These are phyloP conservation scores for Carettochelys insculpta DNA, from an alignment of 2,113 vertebrate species.

Conservation along the genomic window DNA sequence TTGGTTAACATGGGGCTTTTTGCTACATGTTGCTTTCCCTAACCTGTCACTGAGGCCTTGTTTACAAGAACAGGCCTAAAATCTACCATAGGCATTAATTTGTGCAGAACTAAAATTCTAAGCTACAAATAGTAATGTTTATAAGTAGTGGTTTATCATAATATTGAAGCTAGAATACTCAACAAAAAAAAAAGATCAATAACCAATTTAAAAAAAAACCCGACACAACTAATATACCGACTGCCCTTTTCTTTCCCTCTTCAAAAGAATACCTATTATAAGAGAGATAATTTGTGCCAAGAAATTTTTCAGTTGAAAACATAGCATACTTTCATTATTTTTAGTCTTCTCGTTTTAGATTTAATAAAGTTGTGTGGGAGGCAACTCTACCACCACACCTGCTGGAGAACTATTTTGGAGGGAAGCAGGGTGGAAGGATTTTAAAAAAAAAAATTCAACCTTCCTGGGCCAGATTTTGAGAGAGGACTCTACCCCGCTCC, in stretches of 20 bases:
- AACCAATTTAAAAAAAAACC: background rate
- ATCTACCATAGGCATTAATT: conserved; percentile 64
- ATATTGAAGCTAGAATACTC: conserved; percentile 6
- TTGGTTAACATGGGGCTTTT: conserved; percentile 69
- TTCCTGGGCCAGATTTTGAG: conserved; percentile 16
- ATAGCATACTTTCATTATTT: background rate
- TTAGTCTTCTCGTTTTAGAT: background rate
- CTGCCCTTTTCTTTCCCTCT: conserved; percentile 2
- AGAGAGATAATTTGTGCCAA: background rate
- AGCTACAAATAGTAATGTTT: conserved; percentile 61
- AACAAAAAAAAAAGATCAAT: conserved; percentile 5
- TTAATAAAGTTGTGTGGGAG: background rate
- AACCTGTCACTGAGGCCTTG: conserved; percentile 71
- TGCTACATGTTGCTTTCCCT: conserved; percentile 69
- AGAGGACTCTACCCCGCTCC: background rate
- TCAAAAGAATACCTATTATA: background rate
- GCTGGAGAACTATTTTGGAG: background rate
- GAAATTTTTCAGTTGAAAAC: background rate
- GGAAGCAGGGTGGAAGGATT: background rate
- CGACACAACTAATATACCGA: background rate
- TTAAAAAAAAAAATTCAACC: background rate
- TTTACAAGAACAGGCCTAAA: conserved; percentile 71
- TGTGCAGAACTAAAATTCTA: conserved; percentile 70
- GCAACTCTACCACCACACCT: conserved; percentile 11
- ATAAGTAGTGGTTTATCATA: conserved; percentile 43